Base-by-base conservation (phyloP, 2,797 vertebrate species). In the Etheostoma perlongum region DNA sequence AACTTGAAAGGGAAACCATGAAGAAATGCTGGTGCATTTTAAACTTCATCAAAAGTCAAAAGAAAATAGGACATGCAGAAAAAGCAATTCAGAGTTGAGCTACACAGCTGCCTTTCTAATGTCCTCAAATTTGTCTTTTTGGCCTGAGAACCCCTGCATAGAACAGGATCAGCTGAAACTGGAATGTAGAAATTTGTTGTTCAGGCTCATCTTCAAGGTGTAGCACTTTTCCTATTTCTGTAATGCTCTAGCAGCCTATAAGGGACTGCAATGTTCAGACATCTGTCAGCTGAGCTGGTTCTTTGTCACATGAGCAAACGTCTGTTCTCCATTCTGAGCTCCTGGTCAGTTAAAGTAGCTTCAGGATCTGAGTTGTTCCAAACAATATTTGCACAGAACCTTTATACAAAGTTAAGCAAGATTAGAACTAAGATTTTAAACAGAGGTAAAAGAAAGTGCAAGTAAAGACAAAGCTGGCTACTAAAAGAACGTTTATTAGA, bases 271-370 rank as follows among this genome's bases (percentile, higher is more conserved):
- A 40, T 12, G 13, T 6, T 58, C 15, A 36, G 33, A 36, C 33
- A 40, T 62, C 48, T 46, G 48, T 81, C 70, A 77, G 74, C 74
- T 74, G 82, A 77, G 46, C 47, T 42, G n/a, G 7, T 11, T 8
- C 15, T 25, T 18, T 46, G 62, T 67, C 62, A 67, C 57, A 63
- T 33, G 67, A 62, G 51, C 46, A 46, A 30, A 71, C 14, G 33
- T 16, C 40, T 58, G 48, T 7, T 23, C 27, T 9, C 16, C 60
- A n/a, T 9, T n/a, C 13, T 18, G 3, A 21, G 40, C 14, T 40
- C 14, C 47, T 25, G n/a, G 27, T 16, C 1, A 0, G 1, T 21
- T 18, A 2, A 49, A 49, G n/a, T 46, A 23, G 30, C 55, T 36
- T 11, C 2, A 66, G 30, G 19, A 23, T 30, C 2, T 4, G 48